Conservation (phyloP, 2,113 vertebrate species). For the Crocuta crocuta region DNA sequence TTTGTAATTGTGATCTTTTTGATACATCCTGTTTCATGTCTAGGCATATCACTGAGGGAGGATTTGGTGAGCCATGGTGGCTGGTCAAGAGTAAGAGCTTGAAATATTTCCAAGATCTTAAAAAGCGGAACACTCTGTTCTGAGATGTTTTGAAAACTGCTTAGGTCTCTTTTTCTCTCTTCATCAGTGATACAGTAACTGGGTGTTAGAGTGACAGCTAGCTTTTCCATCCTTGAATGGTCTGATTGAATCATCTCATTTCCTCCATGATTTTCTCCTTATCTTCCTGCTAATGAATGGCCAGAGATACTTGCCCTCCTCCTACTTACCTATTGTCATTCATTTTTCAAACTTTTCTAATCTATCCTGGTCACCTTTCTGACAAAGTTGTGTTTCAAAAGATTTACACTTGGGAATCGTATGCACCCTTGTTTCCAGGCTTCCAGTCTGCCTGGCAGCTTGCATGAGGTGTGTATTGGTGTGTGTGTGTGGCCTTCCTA, state of each 20-base stretch:
- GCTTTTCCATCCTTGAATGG: neutral
- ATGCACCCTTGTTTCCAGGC: neutral
- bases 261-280: constrained; percentile 38
- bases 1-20: constrained; percentile 54
- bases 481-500: neutral
- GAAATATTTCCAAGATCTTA: constrained; percentile 43
- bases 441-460: neutral
- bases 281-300: neutral
- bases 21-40: neutral
- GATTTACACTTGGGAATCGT: neutral
- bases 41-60: neutral
- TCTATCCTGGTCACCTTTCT: constrained; percentile 24
- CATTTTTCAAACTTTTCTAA: constrained; percentile 52
- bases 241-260: constrained; percentile 37
- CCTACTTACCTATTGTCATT: neutral
- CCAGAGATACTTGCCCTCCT: neutral
- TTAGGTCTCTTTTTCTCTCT: constrained; percentile 39
- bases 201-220: constrained; percentile 13
- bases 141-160: constrained; percentile 44
- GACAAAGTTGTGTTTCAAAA: constrained; percentile 35
- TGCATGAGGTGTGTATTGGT: neutral
- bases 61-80: constrained; percentile 19
- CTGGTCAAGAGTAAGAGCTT: constrained; percentile 46
- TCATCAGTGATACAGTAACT: constrained; percentile 37
- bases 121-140: constrained; percentile 40